A percentile compares a stretch with the other conserved stretches of the same genome.
Evolutionary conservation across 2,797 vertebrate genomes (phyloP).

Genomic region (Smutsia temminckii): DNA sequence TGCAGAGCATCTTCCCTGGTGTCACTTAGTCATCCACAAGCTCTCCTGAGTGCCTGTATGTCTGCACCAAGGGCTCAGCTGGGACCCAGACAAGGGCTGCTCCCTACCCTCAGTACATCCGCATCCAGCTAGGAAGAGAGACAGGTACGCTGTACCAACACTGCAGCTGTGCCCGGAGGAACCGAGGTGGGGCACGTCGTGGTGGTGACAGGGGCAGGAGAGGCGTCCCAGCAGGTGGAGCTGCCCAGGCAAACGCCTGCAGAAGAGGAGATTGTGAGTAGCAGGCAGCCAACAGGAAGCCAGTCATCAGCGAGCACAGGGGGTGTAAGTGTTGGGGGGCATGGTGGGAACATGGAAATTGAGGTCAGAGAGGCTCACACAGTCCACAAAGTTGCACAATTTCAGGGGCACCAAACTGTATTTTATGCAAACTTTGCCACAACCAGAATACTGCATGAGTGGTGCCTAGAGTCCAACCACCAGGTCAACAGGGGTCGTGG

Average conservation of each 20-base stretch:
- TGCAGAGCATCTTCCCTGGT: fast-evolving
- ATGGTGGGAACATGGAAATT: not conserved
- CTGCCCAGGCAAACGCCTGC: not conserved
- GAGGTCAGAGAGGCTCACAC: not conserved
- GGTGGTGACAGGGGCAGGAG: fast-evolving
- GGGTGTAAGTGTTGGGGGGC: not conserved
- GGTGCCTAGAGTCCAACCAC: not conserved
- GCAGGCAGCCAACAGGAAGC: not conserved
- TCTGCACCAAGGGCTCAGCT: fast-evolving
- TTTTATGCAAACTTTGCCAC: not conserved
- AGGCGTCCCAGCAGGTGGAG: not conserved
- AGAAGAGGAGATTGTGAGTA: not conserved
- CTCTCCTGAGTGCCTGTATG: not conserved
- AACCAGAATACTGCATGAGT: not conserved
- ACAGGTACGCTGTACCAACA: not conserved
- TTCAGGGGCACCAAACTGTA: not conserved
- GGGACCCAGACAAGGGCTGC: not conserved
- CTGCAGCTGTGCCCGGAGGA: not conserved
- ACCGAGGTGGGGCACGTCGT: fast-evolving
- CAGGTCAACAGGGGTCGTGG: too few species aligned
- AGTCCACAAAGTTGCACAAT: not conserved
- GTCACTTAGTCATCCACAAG: not conserved
- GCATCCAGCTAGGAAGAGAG: not conserved
- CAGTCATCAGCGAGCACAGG: not conserved
- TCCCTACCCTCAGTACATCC: not conserved